phyloP scores from a whole-genome alignment of 2,113 vertebrate genomes.

The Engraulis encrasicolus region DNA sequence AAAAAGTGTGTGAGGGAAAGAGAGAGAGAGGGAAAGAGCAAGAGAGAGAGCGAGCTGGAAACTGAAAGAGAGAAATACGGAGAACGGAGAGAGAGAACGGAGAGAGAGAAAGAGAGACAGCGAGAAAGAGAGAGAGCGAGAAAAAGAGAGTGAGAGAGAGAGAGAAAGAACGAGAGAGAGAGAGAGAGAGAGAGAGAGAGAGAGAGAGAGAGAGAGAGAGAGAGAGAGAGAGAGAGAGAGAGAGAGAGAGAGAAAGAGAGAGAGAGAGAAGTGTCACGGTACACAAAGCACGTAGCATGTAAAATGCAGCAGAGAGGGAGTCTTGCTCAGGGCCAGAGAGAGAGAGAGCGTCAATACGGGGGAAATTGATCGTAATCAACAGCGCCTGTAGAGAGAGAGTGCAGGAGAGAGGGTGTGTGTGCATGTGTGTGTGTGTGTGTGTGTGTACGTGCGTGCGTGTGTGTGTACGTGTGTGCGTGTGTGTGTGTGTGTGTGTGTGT shows the following conservation, averaged over 20 bases:
- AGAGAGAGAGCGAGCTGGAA: no score
- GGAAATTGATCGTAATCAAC: conserved; percentile 84
- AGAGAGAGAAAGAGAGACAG: neutral
- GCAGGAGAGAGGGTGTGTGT: no score
- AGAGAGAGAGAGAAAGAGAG: conserved; percentile 43
- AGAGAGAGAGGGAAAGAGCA: no score
- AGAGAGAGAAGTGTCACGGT: conserved; percentile 71
- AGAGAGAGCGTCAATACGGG: conserved; percentile 77
- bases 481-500: no score
- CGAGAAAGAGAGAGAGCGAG: neutral
- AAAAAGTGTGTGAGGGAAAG: no score
- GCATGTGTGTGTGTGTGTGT: no score
- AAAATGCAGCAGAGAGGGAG: conserved; percentile 74
- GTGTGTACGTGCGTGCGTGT: no score
- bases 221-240: conserved; percentile 51
- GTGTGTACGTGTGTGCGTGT: no score
- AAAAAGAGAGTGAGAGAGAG: neutral
- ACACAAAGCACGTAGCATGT: conserved; percentile 79
- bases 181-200: conserved; percentile 52
- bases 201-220: conserved; percentile 43
- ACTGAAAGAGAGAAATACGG: no score
- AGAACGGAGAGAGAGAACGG: no score
- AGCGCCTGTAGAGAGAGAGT: conserved; percentile 71
- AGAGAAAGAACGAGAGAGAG: conserved; percentile 18
- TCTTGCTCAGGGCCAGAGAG: conserved; percentile 77